Evolutionary conservation across 2,888 invertebrate species (phyloP), one percentile per base, ranked within the genome.

Genomic region (Ennomos fuscantarius): DNA sequence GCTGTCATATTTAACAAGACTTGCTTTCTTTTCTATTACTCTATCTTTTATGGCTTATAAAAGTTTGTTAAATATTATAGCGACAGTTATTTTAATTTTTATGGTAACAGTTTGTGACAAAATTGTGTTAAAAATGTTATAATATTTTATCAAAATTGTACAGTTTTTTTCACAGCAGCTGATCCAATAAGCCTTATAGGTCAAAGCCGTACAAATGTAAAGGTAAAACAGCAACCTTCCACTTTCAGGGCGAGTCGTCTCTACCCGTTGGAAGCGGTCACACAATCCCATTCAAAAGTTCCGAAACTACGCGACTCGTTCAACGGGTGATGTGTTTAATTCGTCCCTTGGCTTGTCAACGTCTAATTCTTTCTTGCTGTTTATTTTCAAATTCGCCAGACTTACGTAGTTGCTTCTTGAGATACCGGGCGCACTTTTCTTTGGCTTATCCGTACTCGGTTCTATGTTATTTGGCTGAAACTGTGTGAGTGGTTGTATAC

Each of bases 361-460:
- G 2, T 77, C 78, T 35, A 84, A 60, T 1, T 81, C 83, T 60
- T 82, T 81, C 48, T 77, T 81, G 6, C 74, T 83, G 55, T 87
- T 87, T 5, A 93, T 92, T 69, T 87, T 89, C 51, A 93, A 61
- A 66, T 91, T 92, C 0, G 93, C 92, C 44, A 93, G 61, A 62
- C 89, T 90, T 9, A 92, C 93, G 57, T 93, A 93, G 68, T 92
- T 93, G 63, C 90, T 89, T 1, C 88, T 73, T 0, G 89, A 87
- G 12, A 90, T 92, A 0, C 84, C 88, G 9, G 58, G 53, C 48
- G 86, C 86, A 0, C 82, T 63, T 31, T 76, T 78, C 60, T 81
- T 86, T 5, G 69, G 68, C 24, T 51, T 55, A 0, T 67, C 72
- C 72, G 72, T 9, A 47, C 42, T 12, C 15, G 11, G 9, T 1